Evolutionary conservation across 37 sponge, comb jelly and placozoan species (phyloP), one percentile per base, ranked within the genome.

Genomic region (Chondrilla cf. caribensis): DNA sequence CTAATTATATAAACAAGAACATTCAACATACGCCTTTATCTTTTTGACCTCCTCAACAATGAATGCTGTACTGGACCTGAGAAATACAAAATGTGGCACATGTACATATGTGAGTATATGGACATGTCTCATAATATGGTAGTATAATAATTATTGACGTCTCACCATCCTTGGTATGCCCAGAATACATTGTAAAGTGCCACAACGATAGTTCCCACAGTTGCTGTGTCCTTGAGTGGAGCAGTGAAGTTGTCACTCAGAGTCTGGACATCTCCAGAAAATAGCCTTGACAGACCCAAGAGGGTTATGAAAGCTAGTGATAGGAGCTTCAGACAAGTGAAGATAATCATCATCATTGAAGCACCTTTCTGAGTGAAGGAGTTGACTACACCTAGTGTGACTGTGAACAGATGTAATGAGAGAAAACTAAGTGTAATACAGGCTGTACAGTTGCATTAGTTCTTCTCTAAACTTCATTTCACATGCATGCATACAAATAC

Each of bases 161-260:
- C 83, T 55, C 64, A 95, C 95, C 95, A 95, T 92, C 90, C 95
- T 55, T 92, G 87, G 55, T 84, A 95, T 24, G 95, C 87, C 84
- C 84, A 95, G n/a, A 86, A 42, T 0, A 84, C 84, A 21, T 81
- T 75, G 79, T 95, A 95, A 41, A 95, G 47, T 11, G 87, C 89
- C 0, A 92, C 79, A 37, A 73, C 19, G 42, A n/a, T 8, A 1
- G 24, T 24, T 25, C 76, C 76, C 41, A 39, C 8, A 4, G 76
- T 37, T 6, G 51, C 51, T 14, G 51, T 47, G 51, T 11, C 11
- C 51, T 47, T 47, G 2, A 73, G 6, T 37, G 39, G 44, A 73
- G 76, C 76, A 43, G 21, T n/a, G 40, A 73, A 43, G 8, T 21
- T 24, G 7, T 5, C 7, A 22, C 7, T 8, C 51, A 47, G 11